These are phyloP conservation scores for Synchiropus splendidus DNA, from an alignment of 2,113 vertebrate genomes.

Conservation along the genomic window DNA sequence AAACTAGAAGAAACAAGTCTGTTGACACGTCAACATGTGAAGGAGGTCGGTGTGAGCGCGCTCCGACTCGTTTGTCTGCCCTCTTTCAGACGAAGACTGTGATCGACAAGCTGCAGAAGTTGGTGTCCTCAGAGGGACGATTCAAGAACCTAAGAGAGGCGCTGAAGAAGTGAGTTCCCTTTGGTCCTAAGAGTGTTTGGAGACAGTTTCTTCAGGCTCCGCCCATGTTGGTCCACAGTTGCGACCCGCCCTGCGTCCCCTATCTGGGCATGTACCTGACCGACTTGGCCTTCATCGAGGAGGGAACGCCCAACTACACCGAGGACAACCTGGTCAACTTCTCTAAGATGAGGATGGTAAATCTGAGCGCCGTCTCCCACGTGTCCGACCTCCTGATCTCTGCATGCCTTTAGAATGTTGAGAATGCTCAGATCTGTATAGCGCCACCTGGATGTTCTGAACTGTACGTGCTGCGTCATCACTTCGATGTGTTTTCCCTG, in stretches of 20 bases:
- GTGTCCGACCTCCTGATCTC: background rate
- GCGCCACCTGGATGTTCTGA: too few relatives aligned
- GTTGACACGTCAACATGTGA: too few relatives aligned
- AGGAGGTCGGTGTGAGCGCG: too few relatives aligned
- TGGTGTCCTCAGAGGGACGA: slow-evolving; percentile 93
- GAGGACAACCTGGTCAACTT: slow-evolving; percentile 97
- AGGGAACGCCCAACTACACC: slow-evolving; percentile 94
- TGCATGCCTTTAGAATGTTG: background rate
- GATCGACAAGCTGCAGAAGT: slow-evolving; percentile 92
- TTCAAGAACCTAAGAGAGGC: slow-evolving; percentile 98
- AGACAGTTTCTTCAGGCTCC: too few relatives aligned
- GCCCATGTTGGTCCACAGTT: slow-evolving; percentile 72
- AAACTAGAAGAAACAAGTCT: too few relatives aligned
- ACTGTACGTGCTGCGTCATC: too few relatives aligned
- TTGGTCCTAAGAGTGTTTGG: background rate
- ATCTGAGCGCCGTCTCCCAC: background rate
- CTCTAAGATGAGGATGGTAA: slow-evolving; percentile 94
- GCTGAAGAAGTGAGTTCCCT: slow-evolving; percentile 83
- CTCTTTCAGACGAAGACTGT: slow-evolving; percentile 85
- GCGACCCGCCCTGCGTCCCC: slow-evolving; percentile 94
- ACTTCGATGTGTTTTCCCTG: too few relatives aligned
- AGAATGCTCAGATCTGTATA: background rate
- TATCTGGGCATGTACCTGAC: slow-evolving; percentile 99
- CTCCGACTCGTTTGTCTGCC: too few relatives aligned
- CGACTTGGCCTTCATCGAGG: slow-evolving; percentile 95